Evolutionary conservation across 1,140 invertebrate genomes (phyloP), one percentile per base, ranked within the genome.

Genomic region (Drosophila gunungcola): DNA sequence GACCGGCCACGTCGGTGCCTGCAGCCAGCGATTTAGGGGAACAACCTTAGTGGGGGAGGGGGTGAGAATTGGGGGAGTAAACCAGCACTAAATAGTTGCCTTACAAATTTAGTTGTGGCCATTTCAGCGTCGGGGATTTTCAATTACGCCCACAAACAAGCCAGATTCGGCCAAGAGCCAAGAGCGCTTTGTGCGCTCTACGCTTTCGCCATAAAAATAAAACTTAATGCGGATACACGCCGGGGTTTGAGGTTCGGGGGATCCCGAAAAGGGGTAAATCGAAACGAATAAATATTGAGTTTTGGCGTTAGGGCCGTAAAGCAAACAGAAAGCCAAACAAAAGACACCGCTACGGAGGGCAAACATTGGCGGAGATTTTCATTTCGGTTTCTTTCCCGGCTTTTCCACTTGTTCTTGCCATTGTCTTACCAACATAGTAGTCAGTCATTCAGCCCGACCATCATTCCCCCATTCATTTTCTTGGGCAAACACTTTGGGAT

Each of bases 231-330:
- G 84, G 80, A 86, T 78, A 74, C 79, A 56, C 67, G 67, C 53
- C 69, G 41, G 49, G 32, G 53, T 36, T 34, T 12, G 12, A 45
- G 27, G 41, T 7, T 21, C 10, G 7, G 32, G 36, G 9, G 21
- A 32, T 38, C 21, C 34, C 16, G 32, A 67, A 72, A 51, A 9
- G 29, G 65, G 72, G 62, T 65, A 48, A 88, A 76, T 83, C 85
- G 62, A 88, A 79, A 83, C 69, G 79, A 89, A 83, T 89, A 88
- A 88, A 88, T 89, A 88, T 88, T 83, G 79, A 89, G 79, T 83
- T 82, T 88, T 83, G 80, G 60, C 75, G 67, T 76, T 83, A 73
- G 76, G 76, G 80, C 84, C 76, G 70, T 43, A 70, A 57, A 63
- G 67, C 75, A 88, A 88, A 79, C 49, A 41, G 38, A 73, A 70